Base-by-base conservation (phyloP, 2,113 vertebrate genomes). In the Nymphicus hollandicus region DNA sequence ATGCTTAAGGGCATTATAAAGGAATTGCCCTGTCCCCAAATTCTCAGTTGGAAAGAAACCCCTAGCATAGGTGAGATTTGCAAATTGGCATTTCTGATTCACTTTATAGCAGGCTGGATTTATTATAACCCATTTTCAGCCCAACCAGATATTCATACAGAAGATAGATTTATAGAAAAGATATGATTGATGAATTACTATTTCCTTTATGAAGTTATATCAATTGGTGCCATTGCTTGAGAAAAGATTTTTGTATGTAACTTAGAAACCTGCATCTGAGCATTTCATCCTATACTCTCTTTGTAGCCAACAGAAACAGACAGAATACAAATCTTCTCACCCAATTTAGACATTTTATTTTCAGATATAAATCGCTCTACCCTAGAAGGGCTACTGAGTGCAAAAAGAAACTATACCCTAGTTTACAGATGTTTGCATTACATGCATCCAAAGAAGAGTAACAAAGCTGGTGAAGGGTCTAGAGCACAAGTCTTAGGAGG, bases 321-420 rank as follows among this genome's bases (percentile, higher is more conserved):
- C 12, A 61, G 52, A 76, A 71, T 56, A 6, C 24, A 91, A 77
- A 28, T 60, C 17, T 27, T 88, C 13, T 68, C 23, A 76, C 27
- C 17, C 49, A 13, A 49, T 86, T 69, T 13, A 53, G 68, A 50
- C 6, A 44, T 65, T 93, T 74, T 52, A 12, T 50, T 95, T 89
- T 80, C 49, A 55, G 18, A 28, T 79, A 33, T 12, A 88, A 68
- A 76, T 17, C 22, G 31, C 20, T 85, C 37, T 15, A 50, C 23
- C 15, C 5, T 47, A 50, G 20, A 88, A 95, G 29, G 17, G 11
- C 7, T 27, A 17, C 12, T 39, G 10, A 90, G 61, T 16, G 4
- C 4, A 61, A 47, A 91, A 17, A 43, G 73, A 28, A 17, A 3
- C 0, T 3, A 20, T 1, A 5, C 6, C 3, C 37, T 24, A 8